Conservation (phyloP, 2,797 vertebrate genomes). For the Protosalanx chinensis region DNA sequence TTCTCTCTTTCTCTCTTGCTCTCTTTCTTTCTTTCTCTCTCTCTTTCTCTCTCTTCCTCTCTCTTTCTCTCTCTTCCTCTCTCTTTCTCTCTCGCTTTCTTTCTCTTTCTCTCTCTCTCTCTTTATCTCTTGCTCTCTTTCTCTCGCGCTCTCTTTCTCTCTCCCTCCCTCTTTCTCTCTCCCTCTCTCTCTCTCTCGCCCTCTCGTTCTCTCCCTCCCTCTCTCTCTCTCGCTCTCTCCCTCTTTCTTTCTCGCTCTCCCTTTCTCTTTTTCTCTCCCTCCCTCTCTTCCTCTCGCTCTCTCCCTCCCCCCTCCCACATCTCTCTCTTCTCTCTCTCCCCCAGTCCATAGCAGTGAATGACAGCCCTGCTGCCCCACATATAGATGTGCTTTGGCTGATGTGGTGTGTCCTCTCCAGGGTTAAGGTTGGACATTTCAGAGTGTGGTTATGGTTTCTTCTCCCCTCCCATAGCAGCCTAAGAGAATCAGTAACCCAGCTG, state of each 20-base stretch:
- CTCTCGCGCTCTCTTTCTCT: no score
- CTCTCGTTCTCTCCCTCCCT: slow-evolving; percentile 41
- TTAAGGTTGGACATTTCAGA: slow-evolving; percentile 57
- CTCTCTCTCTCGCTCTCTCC: slow-evolving; percentile 20
- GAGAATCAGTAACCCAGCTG: neutral
- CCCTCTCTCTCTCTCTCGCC: slow-evolving; percentile 41
- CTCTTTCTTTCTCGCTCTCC: slow-evolving; percentile 37
- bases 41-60: slow-evolving; percentile 58
- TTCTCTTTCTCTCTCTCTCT: neutral
- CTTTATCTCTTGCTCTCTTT: slow-evolving; percentile 44
- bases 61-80: slow-evolving; percentile 34
- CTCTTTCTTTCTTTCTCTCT: slow-evolving; percentile 50
- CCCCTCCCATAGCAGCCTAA: neutral
- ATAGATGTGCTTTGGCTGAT: slow-evolving; percentile 72
- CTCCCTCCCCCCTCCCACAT: slow-evolving; percentile 27
- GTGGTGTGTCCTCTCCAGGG: slow-evolving; percentile 56
- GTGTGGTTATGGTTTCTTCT: slow-evolving; percentile 32
- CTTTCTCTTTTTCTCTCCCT: neutral
- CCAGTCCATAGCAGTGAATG: slow-evolving; percentile 72
- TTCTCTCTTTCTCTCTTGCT: neutral
- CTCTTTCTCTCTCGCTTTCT: slow-evolving; percentile 7
- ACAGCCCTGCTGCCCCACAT: slow-evolving; percentile 71
- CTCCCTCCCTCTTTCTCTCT: neutral
- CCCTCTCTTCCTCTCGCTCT: slow-evolving; percentile 49
- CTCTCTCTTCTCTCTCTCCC: slow-evolving; percentile 62